Evolutionary conservation across 2,888 invertebrate species (phyloP).

Genomic region (Tiliacea aurago): DNA sequence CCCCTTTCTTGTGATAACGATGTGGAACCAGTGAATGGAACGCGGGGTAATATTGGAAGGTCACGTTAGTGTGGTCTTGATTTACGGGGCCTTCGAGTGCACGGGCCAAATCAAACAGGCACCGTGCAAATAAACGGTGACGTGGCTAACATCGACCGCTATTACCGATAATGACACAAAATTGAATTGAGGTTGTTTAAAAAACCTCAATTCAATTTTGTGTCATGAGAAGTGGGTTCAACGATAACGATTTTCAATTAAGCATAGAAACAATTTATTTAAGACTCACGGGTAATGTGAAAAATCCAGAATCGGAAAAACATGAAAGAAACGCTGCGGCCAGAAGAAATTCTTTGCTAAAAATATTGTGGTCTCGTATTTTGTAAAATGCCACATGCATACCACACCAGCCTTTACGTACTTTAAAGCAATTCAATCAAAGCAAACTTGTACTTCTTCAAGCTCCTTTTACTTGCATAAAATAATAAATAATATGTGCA

Average conservation of each 20-base stretch:
- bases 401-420: too few species aligned
- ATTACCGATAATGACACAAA: slow-evolving; percentile 78
- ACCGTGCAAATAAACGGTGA: slow-evolving; percentile 77
- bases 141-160: slow-evolving; percentile 79
- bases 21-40: slow-evolving; percentile 39
- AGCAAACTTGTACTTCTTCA: slow-evolving; percentile 32
- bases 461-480: slow-evolving; percentile 46
- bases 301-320: slow-evolving; percentile 12
- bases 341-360: slow-evolving; percentile 18
- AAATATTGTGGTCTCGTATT: slow-evolving; percentile 23
- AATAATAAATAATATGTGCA: slow-evolving; percentile 54
- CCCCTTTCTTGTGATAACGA: slow-evolving; percentile 48
- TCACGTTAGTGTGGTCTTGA: slow-evolving; percentile 70
- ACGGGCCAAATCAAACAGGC: slow-evolving; percentile 79
- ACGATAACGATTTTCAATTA: slow-evolving; percentile 30
- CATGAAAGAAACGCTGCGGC: background rate
- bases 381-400: slow-evolving; percentile 25
- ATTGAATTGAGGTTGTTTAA: too few species aligned
- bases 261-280: slow-evolving; percentile 17
- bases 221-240: background rate
- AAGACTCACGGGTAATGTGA: slow-evolving; percentile 2
- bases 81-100: slow-evolving; percentile 74
- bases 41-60: slow-evolving; percentile 55
- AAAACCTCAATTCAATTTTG: slow-evolving; percentile 19
- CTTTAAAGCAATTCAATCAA: slow-evolving; percentile 44